Evolutionary conservation across 2,888 invertebrate genomes (phyloP).

Genomic region (Nomada fucata): DNA sequence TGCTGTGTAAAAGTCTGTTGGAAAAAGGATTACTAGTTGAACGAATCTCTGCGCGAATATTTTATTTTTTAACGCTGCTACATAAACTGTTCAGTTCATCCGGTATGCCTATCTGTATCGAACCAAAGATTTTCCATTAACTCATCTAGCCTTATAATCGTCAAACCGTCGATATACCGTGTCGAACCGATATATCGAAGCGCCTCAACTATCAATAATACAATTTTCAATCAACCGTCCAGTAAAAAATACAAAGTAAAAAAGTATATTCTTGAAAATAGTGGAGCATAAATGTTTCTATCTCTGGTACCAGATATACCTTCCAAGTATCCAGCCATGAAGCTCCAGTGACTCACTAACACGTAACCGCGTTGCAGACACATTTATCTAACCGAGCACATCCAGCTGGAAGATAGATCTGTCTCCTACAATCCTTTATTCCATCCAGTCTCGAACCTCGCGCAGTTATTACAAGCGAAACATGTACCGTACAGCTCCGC

Average conservation of each 20-base stretch:
- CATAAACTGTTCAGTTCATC: too few species aligned
- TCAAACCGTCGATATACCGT: background rate
- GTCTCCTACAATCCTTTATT: conserved; percentile 36
- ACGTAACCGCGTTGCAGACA: conserved; percentile 23
- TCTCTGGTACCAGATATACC: background rate
- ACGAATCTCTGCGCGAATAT: too few species aligned
- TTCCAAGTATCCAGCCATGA: conserved; percentile 4
- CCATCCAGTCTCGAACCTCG: conserved; percentile 15
- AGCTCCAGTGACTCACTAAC: conserved; percentile 43
- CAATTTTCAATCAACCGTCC: too few species aligned
- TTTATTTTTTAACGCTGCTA: too few species aligned
- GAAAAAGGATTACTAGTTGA: too few species aligned
- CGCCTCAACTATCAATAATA: too few species aligned
- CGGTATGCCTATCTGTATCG: too few species aligned
- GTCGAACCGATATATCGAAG: background rate
- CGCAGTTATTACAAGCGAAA: conserved; percentile 41
- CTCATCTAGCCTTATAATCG: too few species aligned
- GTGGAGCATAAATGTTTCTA: background rate
- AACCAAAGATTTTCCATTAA: too few species aligned
- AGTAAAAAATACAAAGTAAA: too few species aligned
- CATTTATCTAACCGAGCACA: conserved; percentile 41
- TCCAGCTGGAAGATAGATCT: conserved; percentile 49
- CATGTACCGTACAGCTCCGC: conserved; percentile 8
- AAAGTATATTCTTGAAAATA: too few species aligned
- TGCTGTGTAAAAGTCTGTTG: too few species aligned